These are phyloP conservation scores for Plecotus auritus DNA, from an alignment of 2,113 vertebrate species.

Conservation along the genomic window DNA sequence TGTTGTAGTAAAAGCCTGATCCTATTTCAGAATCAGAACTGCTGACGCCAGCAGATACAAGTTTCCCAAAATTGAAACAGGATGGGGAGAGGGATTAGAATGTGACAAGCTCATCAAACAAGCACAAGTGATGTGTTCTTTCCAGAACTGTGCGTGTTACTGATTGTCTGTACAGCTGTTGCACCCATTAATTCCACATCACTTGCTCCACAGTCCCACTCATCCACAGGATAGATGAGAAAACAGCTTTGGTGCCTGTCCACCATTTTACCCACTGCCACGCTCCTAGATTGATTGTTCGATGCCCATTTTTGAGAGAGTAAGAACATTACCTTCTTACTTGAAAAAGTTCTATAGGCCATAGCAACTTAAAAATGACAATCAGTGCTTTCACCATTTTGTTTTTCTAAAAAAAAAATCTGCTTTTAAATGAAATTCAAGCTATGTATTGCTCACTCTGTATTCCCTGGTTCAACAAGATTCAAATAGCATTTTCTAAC, in stretches of 20 bases:
- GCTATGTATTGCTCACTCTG: slow-evolving; percentile 86
- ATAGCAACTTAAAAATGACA: slow-evolving; percentile 85
- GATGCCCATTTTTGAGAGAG: slow-evolving; percentile 73
- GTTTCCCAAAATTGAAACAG: slow-evolving; percentile 92
- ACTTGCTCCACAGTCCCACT: slow-evolving; percentile 83
- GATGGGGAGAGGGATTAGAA: slow-evolving; percentile 91
- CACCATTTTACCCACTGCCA: slow-evolving; percentile 77
- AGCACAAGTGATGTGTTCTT: slow-evolving; percentile 96
- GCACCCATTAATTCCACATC: slow-evolving; percentile 84
- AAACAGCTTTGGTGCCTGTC: slow-evolving; percentile 87
- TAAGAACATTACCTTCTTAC: slow-evolving; percentile 68
- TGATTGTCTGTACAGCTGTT: slow-evolving; percentile 87
- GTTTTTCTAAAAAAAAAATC: slow-evolving; percentile 71
- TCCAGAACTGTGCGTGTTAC: slow-evolving; percentile 92
- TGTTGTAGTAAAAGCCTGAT: slow-evolving; percentile 85
- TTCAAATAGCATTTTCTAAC: slow-evolving; percentile 83
- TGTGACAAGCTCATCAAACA: slow-evolving; percentile 96
- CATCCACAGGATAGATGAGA: slow-evolving; percentile 84
- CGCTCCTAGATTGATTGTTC: slow-evolving; percentile 76
- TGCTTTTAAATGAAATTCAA: slow-evolving; percentile 81
- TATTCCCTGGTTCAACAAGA: slow-evolving; percentile 83
- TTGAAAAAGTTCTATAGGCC: slow-evolving; percentile 82
- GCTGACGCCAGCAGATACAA: slow-evolving; percentile 93
- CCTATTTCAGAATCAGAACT: slow-evolving; percentile 92
- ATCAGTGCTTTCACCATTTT: slow-evolving; percentile 90